These are phyloP conservation scores for Anas platyrhynchos DNA, from an alignment of 2,113 vertebrate genomes.

Conservation along the genomic window DNA sequence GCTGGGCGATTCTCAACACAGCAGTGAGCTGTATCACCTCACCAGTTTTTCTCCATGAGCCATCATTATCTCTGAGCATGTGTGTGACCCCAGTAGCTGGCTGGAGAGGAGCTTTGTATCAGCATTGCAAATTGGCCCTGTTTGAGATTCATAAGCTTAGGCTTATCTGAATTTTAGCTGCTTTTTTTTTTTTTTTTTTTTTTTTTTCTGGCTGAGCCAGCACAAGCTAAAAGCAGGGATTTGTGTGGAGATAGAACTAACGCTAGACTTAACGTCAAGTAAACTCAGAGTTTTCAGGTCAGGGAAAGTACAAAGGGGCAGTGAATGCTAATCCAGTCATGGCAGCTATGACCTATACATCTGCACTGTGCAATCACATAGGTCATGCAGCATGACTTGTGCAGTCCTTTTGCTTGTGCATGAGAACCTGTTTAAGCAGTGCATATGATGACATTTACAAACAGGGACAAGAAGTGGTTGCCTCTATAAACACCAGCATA, in stretches of 20 bases:
- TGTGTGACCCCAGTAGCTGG: neutral
- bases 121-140: neutral
- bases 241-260: neutral
- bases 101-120: neutral
- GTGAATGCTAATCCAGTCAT: neutral
- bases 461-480: neutral
- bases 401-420: neutral
- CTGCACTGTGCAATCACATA: neutral
- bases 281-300: neutral
- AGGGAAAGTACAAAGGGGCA: neutral
- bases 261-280: neutral
- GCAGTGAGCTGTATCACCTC: neutral
- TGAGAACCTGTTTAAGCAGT: neutral
- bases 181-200: neutral
- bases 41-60: neutral
- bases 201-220: neutral
- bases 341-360: neutral
- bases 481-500: neutral
- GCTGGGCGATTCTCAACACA: neutral
- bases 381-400: neutral
- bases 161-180: neutral
- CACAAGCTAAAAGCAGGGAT: neutral
- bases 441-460: neutral
- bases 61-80: neutral
- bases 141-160: neutral